These are phyloP conservation scores for Brachynemurus nebulosus DNA, from an alignment of 2,888 invertebrate genomes.

Conservation along the genomic window DNA sequence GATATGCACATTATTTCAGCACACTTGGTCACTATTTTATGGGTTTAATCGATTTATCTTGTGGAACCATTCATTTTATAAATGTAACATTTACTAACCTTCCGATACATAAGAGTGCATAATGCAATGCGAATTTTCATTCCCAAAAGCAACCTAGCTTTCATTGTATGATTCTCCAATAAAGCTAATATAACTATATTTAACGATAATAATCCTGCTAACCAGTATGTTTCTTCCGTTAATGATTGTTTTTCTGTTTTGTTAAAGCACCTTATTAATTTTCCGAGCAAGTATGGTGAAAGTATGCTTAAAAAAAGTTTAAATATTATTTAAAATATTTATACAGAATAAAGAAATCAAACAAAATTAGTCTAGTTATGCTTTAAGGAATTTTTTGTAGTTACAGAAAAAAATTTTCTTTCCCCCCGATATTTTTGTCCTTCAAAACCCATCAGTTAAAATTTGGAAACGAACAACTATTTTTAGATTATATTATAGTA, in stretches of 20 bases:
- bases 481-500: no score
- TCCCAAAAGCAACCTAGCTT: constrained; percentile 35
- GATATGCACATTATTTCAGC: no score
- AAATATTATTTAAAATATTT: no score
- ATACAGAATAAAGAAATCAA: background rate
- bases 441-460: no score
- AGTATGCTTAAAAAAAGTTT: background rate
- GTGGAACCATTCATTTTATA: no score
- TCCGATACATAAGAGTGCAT: constrained; percentile 72
- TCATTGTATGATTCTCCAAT: constrained; percentile 43
- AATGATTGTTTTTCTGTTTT: background rate
- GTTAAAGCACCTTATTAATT: background rate
- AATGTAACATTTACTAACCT: no score
- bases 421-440: no score
- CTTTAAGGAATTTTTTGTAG: background rate
- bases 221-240: background rate
- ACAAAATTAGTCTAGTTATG: background rate
- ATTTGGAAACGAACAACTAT: no score
- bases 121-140: constrained; percentile 71
- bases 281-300: background rate
- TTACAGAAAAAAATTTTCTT: background rate
- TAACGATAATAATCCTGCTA: background rate
- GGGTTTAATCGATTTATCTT: no score
- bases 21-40: no score
- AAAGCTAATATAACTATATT: background rate